Conservation (phyloP, 2,797 vertebrate genomes). For the Cercopithecus neglectus region DNA sequence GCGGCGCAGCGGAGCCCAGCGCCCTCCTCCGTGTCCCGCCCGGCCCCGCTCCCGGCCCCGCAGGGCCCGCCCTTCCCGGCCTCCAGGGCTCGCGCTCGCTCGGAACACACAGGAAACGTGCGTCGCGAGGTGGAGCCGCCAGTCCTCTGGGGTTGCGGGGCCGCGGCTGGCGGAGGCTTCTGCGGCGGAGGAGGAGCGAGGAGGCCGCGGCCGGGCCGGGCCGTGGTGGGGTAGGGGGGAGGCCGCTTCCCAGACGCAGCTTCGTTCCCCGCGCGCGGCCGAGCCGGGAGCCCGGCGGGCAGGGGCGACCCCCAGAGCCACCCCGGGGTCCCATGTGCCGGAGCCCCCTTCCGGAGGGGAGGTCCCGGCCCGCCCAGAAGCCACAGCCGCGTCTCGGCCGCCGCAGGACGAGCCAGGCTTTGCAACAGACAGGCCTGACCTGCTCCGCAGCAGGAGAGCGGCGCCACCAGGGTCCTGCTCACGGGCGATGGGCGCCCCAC, state of each 20-base stretch:
- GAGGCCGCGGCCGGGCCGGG: constrained; percentile 66
- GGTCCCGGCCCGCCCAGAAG: not conserved
- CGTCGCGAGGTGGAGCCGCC: constrained; percentile 81
- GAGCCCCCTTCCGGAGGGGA: not conserved
- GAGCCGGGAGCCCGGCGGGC: not conserved
- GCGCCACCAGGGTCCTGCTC: not conserved
- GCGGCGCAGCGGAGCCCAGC: not conserved
- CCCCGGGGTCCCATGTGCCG: not conserved
- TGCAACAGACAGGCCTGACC: not conserved
- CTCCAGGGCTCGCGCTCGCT: constrained; percentile 72
- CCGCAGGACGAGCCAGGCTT: not conserved
- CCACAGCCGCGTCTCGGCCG: not conserved
- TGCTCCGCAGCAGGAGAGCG: not conserved
- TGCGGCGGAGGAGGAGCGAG: constrained; percentile 64
- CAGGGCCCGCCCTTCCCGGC: constrained; percentile 75
- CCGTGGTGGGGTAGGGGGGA: constrained; percentile 47
- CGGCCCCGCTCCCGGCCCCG: constrained; percentile 38
- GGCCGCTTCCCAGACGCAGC: constrained; percentile 64
- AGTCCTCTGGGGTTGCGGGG: constrained; percentile 72
- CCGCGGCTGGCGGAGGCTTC: constrained; percentile 61
- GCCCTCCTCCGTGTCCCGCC: constrained; percentile 39
- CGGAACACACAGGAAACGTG: constrained; percentile 83
- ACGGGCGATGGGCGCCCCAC: not conserved
- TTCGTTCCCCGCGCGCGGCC: constrained; percentile 49
- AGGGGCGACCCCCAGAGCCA: not conserved